A percentile compares a stretch with the other conserved stretches of the same genome.
Evolutionary conservation across 2,797 vertebrate genomes (phyloP).

Genomic region (Molossus alvarezi): DNA sequence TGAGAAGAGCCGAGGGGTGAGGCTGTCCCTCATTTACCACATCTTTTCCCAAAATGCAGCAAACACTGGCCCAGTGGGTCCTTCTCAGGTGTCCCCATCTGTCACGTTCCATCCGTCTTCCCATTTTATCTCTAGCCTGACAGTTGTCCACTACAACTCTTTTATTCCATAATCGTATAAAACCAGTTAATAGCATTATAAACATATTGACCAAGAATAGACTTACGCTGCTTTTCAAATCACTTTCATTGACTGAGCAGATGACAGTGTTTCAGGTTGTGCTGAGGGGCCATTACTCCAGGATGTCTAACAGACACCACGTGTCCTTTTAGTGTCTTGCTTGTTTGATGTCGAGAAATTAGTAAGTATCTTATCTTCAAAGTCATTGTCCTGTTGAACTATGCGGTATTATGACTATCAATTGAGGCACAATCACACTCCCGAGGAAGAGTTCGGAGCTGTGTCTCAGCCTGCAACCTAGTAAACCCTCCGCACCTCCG

Average conservation of each 20-base stretch:
- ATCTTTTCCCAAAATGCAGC: background rate
- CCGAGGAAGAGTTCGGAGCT: background rate
- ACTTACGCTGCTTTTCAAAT: slow-evolving; percentile 31
- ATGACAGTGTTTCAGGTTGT: background rate
- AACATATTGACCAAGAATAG: background rate
- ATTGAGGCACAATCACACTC: background rate
- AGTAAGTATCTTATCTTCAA: background rate
- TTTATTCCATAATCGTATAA: slow-evolving; percentile 22
- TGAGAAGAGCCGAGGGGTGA: background rate
- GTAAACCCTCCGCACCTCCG: background rate
- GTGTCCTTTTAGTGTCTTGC: slow-evolving; percentile 35
- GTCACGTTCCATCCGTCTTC: background rate
- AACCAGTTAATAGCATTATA: background rate
- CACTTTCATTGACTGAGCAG: slow-evolving; percentile 11
- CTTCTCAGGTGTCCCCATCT: background rate
- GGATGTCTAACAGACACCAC: background rate
- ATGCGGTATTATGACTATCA: background rate
- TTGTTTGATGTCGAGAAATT: slow-evolving; percentile 3
- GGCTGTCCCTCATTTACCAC: background rate
- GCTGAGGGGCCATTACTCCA: background rate
- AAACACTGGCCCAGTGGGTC: background rate
- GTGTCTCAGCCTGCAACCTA: background rate
- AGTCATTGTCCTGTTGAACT: slow-evolving; percentile 1
- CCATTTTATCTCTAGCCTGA: background rate
- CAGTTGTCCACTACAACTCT: background rate